Evolutionary conservation across 1,140 invertebrate species (phyloP).

Genomic region (Hestina assimilis): DNA sequence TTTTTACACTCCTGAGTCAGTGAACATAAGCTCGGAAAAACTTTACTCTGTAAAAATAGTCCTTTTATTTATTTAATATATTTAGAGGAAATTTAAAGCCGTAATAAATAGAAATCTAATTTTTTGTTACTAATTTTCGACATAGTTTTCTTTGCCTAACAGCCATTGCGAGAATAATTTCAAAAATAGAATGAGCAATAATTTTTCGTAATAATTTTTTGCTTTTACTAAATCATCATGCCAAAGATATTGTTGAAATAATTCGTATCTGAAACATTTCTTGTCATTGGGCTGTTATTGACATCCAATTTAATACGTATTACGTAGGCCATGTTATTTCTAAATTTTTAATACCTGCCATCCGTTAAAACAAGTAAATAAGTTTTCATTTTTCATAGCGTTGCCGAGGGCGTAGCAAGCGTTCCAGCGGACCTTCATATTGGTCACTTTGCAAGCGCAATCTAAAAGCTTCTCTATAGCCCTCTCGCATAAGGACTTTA

Average conservation of each 20-base stretch:
- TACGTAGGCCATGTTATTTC: background rate
- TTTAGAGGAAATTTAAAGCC: no score
- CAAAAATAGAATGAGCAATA: no score
- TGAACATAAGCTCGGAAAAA: slow-evolving; percentile 74
- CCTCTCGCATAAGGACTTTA: slow-evolving; percentile 74
- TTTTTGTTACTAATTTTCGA: no score
- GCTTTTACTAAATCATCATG: no score
- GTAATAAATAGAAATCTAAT: no score
- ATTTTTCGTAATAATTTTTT: no score
- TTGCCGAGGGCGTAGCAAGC: slow-evolving; percentile 92
- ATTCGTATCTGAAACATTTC: no score
- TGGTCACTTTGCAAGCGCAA: slow-evolving; percentile 82
- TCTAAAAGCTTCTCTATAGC: slow-evolving; percentile 83
- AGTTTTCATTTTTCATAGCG: slow-evolving; percentile 82
- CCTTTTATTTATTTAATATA: background rate
- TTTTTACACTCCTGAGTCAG: slow-evolving; percentile 79
- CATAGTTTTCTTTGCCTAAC: no score
- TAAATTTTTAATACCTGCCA: slow-evolving; percentile 75
- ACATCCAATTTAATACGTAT: no score
- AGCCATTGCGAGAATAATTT: no score
- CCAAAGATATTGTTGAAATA: no score
- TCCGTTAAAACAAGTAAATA: slow-evolving; percentile 76
- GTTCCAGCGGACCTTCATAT: slow-evolving; percentile 95
- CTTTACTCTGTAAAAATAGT: slow-evolving; percentile 43
- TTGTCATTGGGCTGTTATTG: no score